These are phyloP conservation scores for Trinorchestia longiramus DNA, from an alignment of 1,140 invertebrate genomes.

Conservation along the genomic window DNA sequence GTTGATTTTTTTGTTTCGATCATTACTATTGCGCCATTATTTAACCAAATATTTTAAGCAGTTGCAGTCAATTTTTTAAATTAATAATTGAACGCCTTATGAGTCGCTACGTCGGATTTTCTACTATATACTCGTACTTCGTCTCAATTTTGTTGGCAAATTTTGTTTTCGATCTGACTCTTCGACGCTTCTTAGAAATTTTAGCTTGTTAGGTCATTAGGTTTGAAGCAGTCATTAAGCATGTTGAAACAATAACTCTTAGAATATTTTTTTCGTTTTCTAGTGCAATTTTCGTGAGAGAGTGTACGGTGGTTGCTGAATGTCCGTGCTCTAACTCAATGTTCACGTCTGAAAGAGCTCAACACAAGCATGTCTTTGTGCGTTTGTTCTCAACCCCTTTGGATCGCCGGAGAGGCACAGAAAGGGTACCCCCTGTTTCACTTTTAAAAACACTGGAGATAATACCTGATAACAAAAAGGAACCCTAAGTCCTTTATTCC, in stretches of 20 bases:
- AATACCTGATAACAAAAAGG: slow-evolving; percentile 33
- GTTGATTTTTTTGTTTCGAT: neutral
- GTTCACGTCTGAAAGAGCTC: neutral
- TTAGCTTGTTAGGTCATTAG: neutral
- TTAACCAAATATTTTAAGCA: neutral
- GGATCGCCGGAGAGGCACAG: neutral
- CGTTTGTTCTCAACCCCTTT: neutral
- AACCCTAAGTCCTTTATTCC: neutral
- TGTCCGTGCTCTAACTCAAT: neutral
- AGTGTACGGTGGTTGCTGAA: neutral
- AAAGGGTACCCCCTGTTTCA: slow-evolving; percentile 29
- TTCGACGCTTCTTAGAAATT: neutral
- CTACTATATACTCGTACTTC: neutral
- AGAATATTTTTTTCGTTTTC: neutral
- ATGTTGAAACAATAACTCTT: neutral
- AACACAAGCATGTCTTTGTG: slow-evolving; percentile 18
- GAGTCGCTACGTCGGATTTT: neutral
- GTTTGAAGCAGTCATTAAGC: neutral
- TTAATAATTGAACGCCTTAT: neutral
- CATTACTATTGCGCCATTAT: neutral
- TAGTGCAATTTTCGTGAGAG: neutral
- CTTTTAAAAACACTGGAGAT: slow-evolving; percentile 37
- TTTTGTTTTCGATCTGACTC: neutral
- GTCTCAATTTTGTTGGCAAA: no score
- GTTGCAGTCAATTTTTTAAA: neutral